A percentile compares a stretch with the other conserved stretches of the same genome.
These are phyloP conservation scores for Marisa cornuarietis DNA, from an alignment of 1,140 invertebrate genomes.

Conservation along the genomic window DNA sequence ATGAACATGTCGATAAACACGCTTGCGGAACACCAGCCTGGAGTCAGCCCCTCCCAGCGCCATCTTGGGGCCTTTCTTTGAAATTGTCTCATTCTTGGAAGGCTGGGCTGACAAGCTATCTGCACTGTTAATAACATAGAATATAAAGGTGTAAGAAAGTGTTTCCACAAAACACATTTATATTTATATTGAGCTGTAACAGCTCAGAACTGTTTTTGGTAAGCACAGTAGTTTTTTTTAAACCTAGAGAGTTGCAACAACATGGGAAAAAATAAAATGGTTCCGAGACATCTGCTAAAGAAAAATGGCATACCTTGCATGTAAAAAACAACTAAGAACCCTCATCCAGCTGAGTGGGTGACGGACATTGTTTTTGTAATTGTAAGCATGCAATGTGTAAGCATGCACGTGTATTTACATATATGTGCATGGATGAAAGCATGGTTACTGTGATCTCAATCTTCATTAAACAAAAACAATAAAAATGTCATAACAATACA, in stretches of 20 bases:
- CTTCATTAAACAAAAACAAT: too few species aligned
- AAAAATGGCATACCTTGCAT: too few species aligned
- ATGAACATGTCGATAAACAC: constrained; percentile 85
- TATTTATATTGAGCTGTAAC: not conserved
- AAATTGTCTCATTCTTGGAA: constrained; percentile 64
- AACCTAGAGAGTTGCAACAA: not conserved
- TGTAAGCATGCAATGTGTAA: too few species aligned
- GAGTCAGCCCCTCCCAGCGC: constrained; percentile 81
- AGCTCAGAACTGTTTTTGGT: not conserved
- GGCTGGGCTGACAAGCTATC: constrained; percentile 58
- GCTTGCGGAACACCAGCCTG: constrained; percentile 90
- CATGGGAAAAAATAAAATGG: too few species aligned
- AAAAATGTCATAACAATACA: too few species aligned
- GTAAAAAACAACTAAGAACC: too few species aligned
- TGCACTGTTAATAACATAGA: constrained; percentile 32
- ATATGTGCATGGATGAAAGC: too few species aligned
- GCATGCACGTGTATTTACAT: too few species aligned
- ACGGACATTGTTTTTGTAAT: too few species aligned
- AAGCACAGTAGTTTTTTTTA: not conserved
- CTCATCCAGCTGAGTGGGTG: too few species aligned
- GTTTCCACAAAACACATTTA: not conserved
- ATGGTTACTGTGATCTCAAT: too few species aligned
- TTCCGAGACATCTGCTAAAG: too few species aligned
- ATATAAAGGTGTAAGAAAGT: not conserved
- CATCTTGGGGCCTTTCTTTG: constrained; percentile 61